Base-by-base conservation (phyloP, 1,140 invertebrate genomes). In the Drosophila novamexicana region DNA sequence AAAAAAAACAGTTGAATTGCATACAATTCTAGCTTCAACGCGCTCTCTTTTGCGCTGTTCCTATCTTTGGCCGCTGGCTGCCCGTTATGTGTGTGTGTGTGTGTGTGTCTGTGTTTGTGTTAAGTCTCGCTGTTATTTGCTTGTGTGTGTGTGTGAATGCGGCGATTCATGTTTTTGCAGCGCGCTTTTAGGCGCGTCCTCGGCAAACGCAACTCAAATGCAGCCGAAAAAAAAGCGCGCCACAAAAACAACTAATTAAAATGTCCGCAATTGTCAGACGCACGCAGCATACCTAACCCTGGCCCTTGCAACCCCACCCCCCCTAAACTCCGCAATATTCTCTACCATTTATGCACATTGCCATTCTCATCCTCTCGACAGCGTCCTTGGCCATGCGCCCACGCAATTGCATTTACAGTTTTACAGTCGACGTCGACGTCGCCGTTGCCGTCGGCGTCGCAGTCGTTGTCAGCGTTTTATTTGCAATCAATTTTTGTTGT, bases 171-270 rank as follows among this genome's bases (percentile, higher is more conserved):
- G 59, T 57, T 65, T 61, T 54, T 61, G 65, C 49, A 56, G 75
- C 69, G 49, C 70, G 64, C 74, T 64, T 77, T 73, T 73, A 68
- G 75, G 77, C 73, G 67, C 54, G 47, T 14, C 37, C 50, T 59
- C 29, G 61, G n/a, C 14, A 58, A 67, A 49, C n/a, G 14, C 22
- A 12, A 61, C 52, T 39, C 54, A 37, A 57, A 58, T 67, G 44
- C 50, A 45, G 32, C 34, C 34, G 8, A 52, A 42, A 52, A 61
- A 40, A 64, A 52, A 44, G 18, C 7, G 39, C 37, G 40, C 34
- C 34, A 10, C 39, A 57, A 62, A 58, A 50, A 34, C 53, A 73
- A 79, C 67, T 76, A 79, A 72, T 76, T 75, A 71, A 72, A 72
- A 71, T 57, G 66, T 62, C 32, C 54, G 42, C 64, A 59, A 59